Conservation (phyloP, 2,113 vertebrate genomes). For the Garra rufa region DNA sequence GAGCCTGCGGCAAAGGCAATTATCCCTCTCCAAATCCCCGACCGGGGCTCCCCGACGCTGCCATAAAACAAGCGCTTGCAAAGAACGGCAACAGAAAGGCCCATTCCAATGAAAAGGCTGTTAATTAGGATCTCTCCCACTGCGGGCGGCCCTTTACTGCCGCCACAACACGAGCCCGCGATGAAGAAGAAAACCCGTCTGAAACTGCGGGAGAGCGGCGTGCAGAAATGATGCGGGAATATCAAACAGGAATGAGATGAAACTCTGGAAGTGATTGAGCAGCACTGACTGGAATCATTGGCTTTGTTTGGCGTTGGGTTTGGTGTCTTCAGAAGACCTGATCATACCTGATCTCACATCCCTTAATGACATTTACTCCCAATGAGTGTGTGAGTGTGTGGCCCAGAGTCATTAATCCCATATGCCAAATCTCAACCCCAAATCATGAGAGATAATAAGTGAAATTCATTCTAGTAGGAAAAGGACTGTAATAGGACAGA, state of each 20-base stretch:
- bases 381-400: not conserved
- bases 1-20: slow-evolving; percentile 87
- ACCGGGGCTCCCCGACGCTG: slow-evolving; percentile 80
- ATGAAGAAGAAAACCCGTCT: slow-evolving; percentile 45
- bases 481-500: not conserved
- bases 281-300: not conserved
- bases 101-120: slow-evolving; percentile 82
- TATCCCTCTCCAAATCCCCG: slow-evolving; percentile 84
- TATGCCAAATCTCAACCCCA: not conserved
- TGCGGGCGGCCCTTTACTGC: slow-evolving; percentile 79
- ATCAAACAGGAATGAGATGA: slow-evolving; percentile 27
- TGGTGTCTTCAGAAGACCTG: not conserved
- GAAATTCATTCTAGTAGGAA: not conserved
- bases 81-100: slow-evolving; percentile 75
- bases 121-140: slow-evolving; percentile 86
- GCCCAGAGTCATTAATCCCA: not conserved
- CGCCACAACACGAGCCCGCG: slow-evolving; percentile 73
- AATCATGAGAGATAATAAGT: not conserved
- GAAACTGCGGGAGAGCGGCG: slow-evolving; percentile 52
- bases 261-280: not conserved
- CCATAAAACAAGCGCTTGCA: slow-evolving; percentile 84
- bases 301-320: not conserved
- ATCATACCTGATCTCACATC: not conserved
- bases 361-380: not conserved
- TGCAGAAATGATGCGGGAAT: slow-evolving; percentile 56